Percentiles rank a stretch among this genome's conserved stretches.
Conservation (phyloP, 2,113 vertebrate genomes). For the Corvus hawaiiensis region DNA sequence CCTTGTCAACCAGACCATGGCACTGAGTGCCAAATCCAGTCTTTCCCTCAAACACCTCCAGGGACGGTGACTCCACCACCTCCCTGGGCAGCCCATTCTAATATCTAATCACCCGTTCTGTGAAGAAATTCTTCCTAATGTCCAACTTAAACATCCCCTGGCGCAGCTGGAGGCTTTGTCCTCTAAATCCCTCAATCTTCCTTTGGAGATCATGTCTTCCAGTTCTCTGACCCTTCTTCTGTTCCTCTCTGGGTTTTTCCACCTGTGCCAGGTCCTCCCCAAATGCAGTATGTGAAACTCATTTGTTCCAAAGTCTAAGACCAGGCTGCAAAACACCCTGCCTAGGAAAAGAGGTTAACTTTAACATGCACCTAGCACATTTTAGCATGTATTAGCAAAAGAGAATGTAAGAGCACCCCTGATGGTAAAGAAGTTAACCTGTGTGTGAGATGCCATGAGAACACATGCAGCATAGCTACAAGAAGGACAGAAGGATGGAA, state of each 20-base stretch:
- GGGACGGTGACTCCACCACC: not conserved
- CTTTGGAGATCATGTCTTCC: not conserved
- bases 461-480: rapidly evolving
- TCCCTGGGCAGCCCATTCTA: not conserved
- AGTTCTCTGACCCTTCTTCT: not conserved
- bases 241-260: not conserved
- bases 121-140: not conserved
- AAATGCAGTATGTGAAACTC: not conserved
- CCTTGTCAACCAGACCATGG: not conserved
- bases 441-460: not conserved
- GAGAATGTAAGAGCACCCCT: not conserved
- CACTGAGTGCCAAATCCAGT: not conserved
- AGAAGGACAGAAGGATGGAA: not conserved
- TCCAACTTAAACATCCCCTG: not conserved
- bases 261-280: not conserved
- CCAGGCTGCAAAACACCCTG: not conserved
- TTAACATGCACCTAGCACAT: not conserved
- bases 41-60: not conserved
- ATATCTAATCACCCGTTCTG: not conserved
- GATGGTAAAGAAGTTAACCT: not conserved
- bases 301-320: not conserved
- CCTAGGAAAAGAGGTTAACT: not conserved
- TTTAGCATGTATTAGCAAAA: not conserved
- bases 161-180: not conserved
- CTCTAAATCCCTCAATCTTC: not conserved